Evolutionary conservation across 2,888 invertebrate species (phyloP).

Genomic region (Adelphocoris suturalis): DNA sequence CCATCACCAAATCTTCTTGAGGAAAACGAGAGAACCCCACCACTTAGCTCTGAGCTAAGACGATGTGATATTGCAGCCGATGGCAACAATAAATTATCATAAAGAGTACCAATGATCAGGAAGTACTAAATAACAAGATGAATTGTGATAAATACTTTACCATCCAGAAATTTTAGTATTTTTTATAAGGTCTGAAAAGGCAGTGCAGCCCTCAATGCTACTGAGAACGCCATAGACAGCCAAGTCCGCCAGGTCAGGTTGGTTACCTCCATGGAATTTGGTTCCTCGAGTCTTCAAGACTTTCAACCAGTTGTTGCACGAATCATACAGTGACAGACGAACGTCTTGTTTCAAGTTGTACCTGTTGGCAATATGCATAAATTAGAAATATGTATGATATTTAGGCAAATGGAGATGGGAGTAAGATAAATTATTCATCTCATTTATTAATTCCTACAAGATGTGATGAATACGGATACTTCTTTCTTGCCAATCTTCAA

Average conservation of each 20-base stretch:
- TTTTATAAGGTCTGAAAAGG: conserved; percentile 89
- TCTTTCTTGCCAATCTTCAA: too few species aligned
- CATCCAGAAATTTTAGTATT: conserved; percentile 88
- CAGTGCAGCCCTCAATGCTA: conserved; percentile 95
- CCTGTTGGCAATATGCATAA: conserved; percentile 79
- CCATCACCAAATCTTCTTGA: too few species aligned
- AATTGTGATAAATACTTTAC: conserved; percentile 79
- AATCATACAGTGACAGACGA: conserved; percentile 92
- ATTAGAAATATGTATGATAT: background rate
- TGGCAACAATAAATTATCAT: too few species aligned
- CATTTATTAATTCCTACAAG: too few species aligned
- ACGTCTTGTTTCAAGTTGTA: conserved; percentile 93
- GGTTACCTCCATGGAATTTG: conserved; percentile 90
- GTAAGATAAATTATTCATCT: too few species aligned
- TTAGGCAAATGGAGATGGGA: background rate
- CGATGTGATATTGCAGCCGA: too few species aligned
- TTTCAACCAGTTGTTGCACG: conserved; percentile 88
- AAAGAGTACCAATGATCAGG: too few species aligned
- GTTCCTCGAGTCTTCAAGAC: conserved; percentile 85
- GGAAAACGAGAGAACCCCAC: too few species aligned
- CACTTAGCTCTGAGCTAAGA: too few species aligned
- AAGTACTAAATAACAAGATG: too few species aligned
- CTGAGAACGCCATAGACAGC: conserved; percentile 93
- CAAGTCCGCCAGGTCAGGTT: conserved; percentile 95
- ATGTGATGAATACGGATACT: too few species aligned